These are phyloP conservation scores for Eupeodes corollae DNA, from an alignment of 1,140 invertebrate genomes.

Conservation along the genomic window DNA sequence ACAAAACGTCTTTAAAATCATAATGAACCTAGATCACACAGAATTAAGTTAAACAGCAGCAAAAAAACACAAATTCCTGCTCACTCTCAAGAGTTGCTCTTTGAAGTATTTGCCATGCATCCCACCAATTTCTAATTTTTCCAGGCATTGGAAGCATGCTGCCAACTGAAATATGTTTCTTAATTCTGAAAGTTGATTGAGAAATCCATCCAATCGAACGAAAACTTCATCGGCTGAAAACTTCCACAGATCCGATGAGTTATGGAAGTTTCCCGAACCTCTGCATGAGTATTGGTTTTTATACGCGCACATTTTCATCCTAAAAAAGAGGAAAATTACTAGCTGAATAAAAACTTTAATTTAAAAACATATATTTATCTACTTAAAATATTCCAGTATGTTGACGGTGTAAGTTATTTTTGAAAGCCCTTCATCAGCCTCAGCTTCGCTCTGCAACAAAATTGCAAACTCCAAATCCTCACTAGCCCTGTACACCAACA, in stretches of 20 bases:
- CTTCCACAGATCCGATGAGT: constrained; percentile 44
- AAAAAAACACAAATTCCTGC: constrained; percentile 19
- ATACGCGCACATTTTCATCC: no score
- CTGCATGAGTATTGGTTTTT: no score
- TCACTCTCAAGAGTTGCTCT: constrained; percentile 41
- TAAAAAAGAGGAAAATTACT: no score
- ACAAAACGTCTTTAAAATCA: constrained; percentile 58
- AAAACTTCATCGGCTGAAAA: constrained; percentile 58
- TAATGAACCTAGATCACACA: neutral
- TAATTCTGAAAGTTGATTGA: constrained; percentile 41
- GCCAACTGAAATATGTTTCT: constrained; percentile 56
- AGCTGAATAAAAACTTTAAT: neutral
- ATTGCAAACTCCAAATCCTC: constrained; percentile 42
- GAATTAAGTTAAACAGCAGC: neutral
- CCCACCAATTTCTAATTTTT: constrained; percentile 70
- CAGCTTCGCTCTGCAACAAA: constrained; percentile 52
- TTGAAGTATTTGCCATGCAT: constrained; percentile 53
- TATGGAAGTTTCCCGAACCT: no score
- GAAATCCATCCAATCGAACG: constrained; percentile 51
- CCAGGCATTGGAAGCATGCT: constrained; percentile 67
- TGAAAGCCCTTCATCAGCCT: constrained; percentile 40
- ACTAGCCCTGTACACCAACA: constrained; percentile 50
- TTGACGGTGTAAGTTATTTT: constrained; percentile 22
- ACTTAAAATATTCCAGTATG: constrained; percentile 29
- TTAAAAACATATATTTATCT: constrained; percentile 1